Evolutionary conservation across 1,140 invertebrate genomes (phyloP), one percentile per base, ranked within the genome.

Genomic region (Pogonognathellus flavescens): DNA sequence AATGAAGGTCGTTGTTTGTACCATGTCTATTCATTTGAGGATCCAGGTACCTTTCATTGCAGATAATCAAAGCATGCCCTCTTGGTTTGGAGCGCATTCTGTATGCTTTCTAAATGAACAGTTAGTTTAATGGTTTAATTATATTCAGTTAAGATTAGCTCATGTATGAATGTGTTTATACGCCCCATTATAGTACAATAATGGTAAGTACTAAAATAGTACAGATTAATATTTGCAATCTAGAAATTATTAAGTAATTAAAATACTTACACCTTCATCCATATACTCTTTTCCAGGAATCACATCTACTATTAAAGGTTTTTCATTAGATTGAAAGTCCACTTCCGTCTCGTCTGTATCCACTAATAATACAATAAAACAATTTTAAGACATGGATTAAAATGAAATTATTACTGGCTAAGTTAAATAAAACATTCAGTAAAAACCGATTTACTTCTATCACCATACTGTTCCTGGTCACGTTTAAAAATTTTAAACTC

Each of bases 41-140:
- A 16, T 31, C 11, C 0, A 13, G 1, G 20, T 66, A 66, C 18
- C n/a, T 76, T 8, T 22, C 50, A 57, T 81, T 93, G 80, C 93
- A 93, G 31, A 93, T 92, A 70, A 94, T 91, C 14, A 94, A 89
- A 31, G 93, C 91, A 18, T 92, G 91, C 13, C 93, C 93, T 66
- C 92, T 91, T 25, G 92, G 92, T 25, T 91, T 91, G 55, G 91
- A 92, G 76, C 90, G 89, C 91, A 92, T 92, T 16, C 89, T 88
- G 89, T 93, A 93, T 4, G 6, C 25, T 18, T 8, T 16, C 50
- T 55, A 52, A 80, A n/a, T 18, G 70, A 49, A 76, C n/a, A n/a
- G n/a, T n/a, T n/a, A n/a, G n/a, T 18, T n/a, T 0, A 62, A 9
- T 62, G 18, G 18, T 18, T 18, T n/a, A n/a, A 62, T 13, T 62